These are phyloP conservation scores for Endotricha flammealis DNA, from an alignment of 2,888 invertebrate genomes.

Conservation along the genomic window DNA sequence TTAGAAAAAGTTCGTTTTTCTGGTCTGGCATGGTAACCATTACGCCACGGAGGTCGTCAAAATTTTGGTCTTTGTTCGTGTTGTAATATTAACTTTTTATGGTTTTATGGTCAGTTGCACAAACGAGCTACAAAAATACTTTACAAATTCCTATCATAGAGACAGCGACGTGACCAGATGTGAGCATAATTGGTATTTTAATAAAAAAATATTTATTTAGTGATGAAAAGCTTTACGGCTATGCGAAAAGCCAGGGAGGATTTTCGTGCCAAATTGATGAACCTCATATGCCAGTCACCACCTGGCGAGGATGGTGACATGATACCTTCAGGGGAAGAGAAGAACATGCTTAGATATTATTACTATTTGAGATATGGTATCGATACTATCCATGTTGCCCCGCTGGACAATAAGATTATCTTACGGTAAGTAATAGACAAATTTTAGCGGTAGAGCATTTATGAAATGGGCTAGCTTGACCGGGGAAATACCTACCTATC, in stretches of 20 bases:
- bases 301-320: slow-evolving; percentile 55
- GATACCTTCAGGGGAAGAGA: slow-evolving; percentile 81
- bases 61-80: no score
- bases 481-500: no score
- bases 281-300: slow-evolving; percentile 82
- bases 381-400: slow-evolving; percentile 92
- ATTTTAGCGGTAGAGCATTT: not conserved
- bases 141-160: not conserved
- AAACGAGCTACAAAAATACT: no score
- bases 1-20: no score
- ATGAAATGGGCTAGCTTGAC: no score
- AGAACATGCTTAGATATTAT: slow-evolving; percentile 88
- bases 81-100: no score
- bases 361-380: slow-evolving; percentile 94
- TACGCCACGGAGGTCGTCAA: no score
- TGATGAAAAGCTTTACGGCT: slow-evolving; percentile 81
- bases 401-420: slow-evolving; percentile 86
- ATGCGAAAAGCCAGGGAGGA: slow-evolving; percentile 87
- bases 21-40: no score
- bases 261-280: slow-evolving; percentile 88
- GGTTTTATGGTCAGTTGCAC: no score
- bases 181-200: not conserved
- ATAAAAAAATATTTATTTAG: slow-evolving; percentile 36
- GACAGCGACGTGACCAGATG: not conserved
- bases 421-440: slow-evolving; percentile 58